Evolutionary conservation across 2,797 vertebrate genomes (phyloP), one percentile per base, ranked within the genome.

Genomic region (Chanos chanos): DNA sequence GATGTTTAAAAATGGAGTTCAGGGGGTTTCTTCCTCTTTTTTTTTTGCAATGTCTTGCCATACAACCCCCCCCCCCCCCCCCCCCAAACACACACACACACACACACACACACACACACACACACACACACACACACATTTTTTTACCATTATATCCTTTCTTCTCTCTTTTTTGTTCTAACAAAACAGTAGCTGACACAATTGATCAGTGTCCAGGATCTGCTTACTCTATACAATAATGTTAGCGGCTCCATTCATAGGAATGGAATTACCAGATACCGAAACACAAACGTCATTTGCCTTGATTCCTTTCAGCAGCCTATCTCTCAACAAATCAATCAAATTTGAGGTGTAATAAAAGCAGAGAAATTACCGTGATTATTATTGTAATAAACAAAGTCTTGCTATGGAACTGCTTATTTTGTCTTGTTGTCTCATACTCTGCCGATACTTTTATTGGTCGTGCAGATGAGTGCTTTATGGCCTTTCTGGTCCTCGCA

Each of bases 241-340:
- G n/a, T n/a, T n/a, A n/a, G n/a, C n/a, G n/a, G n/a, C n/a, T n/a
- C n/a, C n/a, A n/a, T n/a, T n/a, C n/a, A n/a, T n/a, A n/a, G n/a
- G n/a, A n/a, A n/a, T n/a, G n/a, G n/a, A n/a, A n/a, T n/a, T n/a
- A n/a, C n/a, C n/a, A n/a, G n/a, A n/a, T n/a, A n/a, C n/a, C n/a
- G n/a, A n/a, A n/a, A n/a, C n/a, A n/a, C n/a, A n/a, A n/a, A n/a
- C n/a, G n/a, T n/a, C n/a, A n/a, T n/a, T n/a, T n/a, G n/a, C n/a
- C n/a, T n/a, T n/a, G n/a, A n/a, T n/a, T n/a, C n/a, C n/a, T n/a
- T n/a, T n/a, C n/a, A n/a, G n/a, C n/a, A n/a, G n/a, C n/a, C n/a
- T n/a, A n/a, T n/a, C n/a, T n/a, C n/a, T n/a, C n/a, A 66, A 78
- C 81, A 76, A 84, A 85, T 87, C 81, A 83, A 79, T 88, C 81